These are phyloP conservation scores for Monopterus albus DNA, from an alignment of 2,113 vertebrate species.

Conservation along the genomic window DNA sequence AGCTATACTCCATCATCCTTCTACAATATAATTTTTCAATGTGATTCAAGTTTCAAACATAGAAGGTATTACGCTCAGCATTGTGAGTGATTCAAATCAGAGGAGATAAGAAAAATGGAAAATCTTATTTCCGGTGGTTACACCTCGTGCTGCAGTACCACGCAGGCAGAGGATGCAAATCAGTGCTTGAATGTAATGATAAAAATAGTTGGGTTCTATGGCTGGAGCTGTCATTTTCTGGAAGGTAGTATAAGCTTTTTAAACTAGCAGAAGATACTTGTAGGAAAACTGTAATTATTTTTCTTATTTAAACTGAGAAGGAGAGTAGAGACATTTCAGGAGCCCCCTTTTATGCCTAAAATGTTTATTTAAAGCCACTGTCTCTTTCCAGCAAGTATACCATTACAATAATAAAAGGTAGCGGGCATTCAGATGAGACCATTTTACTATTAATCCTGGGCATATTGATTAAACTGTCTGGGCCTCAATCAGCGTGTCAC, in stretches of 20 bases:
- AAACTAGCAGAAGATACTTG: neutral
- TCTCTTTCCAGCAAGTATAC: neutral
- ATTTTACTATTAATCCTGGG: constrained; percentile 22
- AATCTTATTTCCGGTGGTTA: constrained; percentile 24
- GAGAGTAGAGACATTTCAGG: no score
- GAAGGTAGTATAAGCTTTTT: neutral
- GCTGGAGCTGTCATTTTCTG: neutral
- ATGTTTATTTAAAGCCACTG: constrained; percentile 7
- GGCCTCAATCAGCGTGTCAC: constrained; percentile 33
- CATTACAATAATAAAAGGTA: constrained; percentile 36
- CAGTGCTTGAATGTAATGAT: neutral
- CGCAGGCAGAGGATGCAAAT: neutral
- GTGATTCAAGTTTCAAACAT: constrained; percentile 9
- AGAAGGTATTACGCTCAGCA: constrained; percentile 19
- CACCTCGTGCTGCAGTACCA: neutral
- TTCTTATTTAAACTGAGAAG: neutral
- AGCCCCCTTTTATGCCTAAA: neutral
- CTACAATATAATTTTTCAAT: constrained; percentile 15
- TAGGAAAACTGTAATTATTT: constrained; percentile 1
- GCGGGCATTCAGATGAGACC: constrained; percentile 36
- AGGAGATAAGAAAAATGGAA: constrained; percentile 38
- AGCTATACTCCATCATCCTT: constrained; percentile 2
- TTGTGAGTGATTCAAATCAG: constrained; percentile 8
- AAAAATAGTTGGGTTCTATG: neutral
- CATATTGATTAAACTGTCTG: constrained; percentile 65